Evolutionary conservation across 2,113 vertebrate genomes (phyloP).

Genomic region (Pluvialis apricaria): DNA sequence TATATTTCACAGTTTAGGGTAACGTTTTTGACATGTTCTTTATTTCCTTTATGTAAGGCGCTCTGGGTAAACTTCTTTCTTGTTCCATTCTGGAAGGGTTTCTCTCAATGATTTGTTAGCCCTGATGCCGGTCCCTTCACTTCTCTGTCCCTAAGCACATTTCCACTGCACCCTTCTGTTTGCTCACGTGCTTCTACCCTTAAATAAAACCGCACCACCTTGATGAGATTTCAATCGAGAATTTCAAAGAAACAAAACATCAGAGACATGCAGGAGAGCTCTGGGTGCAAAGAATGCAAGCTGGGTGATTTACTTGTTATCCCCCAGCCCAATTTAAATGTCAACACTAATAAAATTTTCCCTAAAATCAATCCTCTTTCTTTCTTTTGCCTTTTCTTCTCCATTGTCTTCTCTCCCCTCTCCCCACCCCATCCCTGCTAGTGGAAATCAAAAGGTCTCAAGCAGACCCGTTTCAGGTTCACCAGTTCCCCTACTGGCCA

Average conservation of each 20-base stretch:
- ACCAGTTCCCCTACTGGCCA: not conserved
- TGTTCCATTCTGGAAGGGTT: not conserved
- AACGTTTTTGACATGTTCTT: constrained; percentile 8
- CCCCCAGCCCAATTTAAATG: not conserved
- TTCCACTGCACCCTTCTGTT: not conserved
- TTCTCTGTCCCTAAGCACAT: not conserved
- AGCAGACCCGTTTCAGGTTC: not conserved
- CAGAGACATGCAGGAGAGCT: not conserved
- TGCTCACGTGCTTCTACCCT: not conserved
- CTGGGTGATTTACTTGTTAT: not conserved
- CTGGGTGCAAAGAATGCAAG: not conserved
- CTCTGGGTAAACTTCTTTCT: not conserved
- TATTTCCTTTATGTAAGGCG: not conserved
- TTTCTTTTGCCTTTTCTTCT: not conserved
- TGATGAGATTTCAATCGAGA: not conserved
- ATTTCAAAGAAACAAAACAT: not conserved
- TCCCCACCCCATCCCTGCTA: not conserved
- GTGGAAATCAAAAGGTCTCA: not conserved
- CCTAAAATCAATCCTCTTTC: not conserved
- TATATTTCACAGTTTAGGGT: not conserved
- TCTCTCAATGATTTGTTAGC: not conserved
- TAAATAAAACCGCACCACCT: not conserved
- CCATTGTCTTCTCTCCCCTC: not conserved
- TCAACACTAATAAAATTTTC: not conserved
- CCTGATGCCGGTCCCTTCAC: not conserved